Conservation (phyloP, 2,797 vertebrate genomes). For the Cryptoprocta ferox region DNA sequence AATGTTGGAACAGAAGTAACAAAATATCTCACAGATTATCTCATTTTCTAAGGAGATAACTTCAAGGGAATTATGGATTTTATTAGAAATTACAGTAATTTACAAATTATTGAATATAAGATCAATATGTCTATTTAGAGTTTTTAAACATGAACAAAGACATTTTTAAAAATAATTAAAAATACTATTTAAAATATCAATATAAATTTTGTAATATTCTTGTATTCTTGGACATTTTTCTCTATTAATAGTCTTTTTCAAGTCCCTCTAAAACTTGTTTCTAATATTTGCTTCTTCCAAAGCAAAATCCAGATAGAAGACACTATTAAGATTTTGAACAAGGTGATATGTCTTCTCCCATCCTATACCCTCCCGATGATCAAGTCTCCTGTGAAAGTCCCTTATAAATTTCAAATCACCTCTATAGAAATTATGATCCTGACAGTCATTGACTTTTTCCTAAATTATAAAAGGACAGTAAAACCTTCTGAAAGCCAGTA, state of each 20-base stretch:
- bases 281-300: neutral
- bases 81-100: neutral
- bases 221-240: neutral
- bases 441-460: neutral
- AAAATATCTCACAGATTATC: neutral
- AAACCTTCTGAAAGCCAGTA: neutral
- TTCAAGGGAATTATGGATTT: neutral
- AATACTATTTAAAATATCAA: neutral
- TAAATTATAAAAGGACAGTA: neutral
- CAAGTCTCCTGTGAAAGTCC: neutral
- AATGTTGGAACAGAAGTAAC: neutral
- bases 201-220: neutral
- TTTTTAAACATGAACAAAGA: neutral
- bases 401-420: neutral
- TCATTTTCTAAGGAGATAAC: conserved; percentile 3
- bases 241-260: neutral
- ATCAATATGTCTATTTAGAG: neutral
- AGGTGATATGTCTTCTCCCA: neutral
- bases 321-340: neutral
- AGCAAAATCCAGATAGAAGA: neutral
- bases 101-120: neutral
- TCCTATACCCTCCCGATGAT: neutral
- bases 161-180: neutral
- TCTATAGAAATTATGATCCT: neutral
- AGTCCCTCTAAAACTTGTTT: neutral